A percentile compares a stretch with the other conserved stretches of the same genome.
Conservation (phyloP, 2,113 vertebrate species). For the Turnix velox region DNA sequence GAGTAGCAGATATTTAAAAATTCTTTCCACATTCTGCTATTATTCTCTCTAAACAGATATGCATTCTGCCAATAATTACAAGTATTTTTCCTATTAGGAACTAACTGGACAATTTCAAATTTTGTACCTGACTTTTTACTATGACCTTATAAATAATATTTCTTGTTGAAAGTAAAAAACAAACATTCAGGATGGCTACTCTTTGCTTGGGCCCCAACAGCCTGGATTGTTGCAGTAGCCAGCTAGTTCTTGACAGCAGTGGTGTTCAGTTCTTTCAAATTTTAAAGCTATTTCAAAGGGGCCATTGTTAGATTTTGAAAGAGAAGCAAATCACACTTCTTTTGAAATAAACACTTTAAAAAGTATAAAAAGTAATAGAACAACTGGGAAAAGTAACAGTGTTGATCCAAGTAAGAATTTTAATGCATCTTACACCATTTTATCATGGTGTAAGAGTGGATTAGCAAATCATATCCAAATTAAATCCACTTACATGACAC, state of each 20-base stretch:
- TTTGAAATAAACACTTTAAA: neutral
- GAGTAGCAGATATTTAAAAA: neutral
- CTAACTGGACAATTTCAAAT: neutral
- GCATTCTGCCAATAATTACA: neutral
- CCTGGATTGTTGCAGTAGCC: neutral
- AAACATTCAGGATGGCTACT: neutral
- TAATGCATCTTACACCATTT: neutral
- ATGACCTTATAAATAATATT: neutral
- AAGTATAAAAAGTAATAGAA: too few species aligned
- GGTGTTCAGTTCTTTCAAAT: neutral
- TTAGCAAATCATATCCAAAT: neutral
- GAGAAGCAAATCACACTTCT: neutral
- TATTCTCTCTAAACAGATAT: neutral
- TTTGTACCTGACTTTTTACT: neutral
- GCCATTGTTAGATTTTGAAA: neutral
- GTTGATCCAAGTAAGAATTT: neutral
- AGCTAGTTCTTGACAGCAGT: neutral
- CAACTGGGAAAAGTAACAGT: too few species aligned
- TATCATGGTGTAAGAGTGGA: neutral
- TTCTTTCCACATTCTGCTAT: neutral
- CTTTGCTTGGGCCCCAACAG: fast-evolving
- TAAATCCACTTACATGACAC: neutral
- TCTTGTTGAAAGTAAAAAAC: neutral
- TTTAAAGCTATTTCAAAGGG: neutral
- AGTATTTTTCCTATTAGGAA: neutral